phyloP scores from a whole-genome alignment of 2,797 vertebrate species.

The Thamnophis elegans region DNA sequence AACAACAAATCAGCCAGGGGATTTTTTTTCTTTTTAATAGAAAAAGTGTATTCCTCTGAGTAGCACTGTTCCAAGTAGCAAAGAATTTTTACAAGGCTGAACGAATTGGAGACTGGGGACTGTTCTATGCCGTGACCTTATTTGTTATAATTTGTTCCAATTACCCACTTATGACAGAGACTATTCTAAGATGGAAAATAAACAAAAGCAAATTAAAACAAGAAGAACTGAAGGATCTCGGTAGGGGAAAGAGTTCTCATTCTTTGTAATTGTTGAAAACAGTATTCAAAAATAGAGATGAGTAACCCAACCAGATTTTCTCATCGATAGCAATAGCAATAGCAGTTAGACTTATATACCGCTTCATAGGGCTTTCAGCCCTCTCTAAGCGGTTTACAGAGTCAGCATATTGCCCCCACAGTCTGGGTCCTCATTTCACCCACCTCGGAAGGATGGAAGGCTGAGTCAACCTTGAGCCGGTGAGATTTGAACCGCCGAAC shows the following conservation, averaged over 20 bases:
- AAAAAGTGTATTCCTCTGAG: neutral
- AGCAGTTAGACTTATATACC: too few relatives aligned
- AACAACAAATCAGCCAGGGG: neutral
- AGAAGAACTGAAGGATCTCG: neutral
- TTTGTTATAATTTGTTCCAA: slow-evolving; percentile 1
- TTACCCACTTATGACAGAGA: slow-evolving; percentile 10
- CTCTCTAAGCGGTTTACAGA: too few relatives aligned
- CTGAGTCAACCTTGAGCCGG: too few relatives aligned
- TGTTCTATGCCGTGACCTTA: slow-evolving; percentile 1
- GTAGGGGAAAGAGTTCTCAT: neutral
- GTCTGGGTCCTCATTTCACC: too few relatives aligned
- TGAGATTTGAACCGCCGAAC: too few relatives aligned
- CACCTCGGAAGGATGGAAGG: too few relatives aligned
- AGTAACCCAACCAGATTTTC: neutral
- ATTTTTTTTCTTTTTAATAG: neutral
- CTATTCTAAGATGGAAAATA: neutral
- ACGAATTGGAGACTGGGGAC: neutral
- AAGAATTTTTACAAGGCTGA: slow-evolving; percentile 14
- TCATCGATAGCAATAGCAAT: too few relatives aligned
- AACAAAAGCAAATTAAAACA: slow-evolving; percentile 5
- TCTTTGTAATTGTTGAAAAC: neutral
- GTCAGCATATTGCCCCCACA: too few relatives aligned
- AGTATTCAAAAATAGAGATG: neutral
- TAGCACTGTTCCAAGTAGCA: slow-evolving; percentile 1
- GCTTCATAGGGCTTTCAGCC: too few relatives aligned